Base-by-base conservation (phyloP, 2,113 vertebrate species). In the Mus pahari region DNA sequence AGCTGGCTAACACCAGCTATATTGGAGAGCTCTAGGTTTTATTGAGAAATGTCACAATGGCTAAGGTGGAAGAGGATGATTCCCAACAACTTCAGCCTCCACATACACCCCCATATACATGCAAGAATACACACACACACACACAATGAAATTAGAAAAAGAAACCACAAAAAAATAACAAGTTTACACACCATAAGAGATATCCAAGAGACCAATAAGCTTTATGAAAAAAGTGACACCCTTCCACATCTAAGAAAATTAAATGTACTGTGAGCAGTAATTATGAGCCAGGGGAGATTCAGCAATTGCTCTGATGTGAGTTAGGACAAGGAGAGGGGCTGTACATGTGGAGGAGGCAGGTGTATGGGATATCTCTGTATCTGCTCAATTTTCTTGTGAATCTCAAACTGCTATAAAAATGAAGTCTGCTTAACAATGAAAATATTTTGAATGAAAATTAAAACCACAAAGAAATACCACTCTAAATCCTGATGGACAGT, bases 141-240 rank as follows among this genome's bases (percentile, higher is more conserved):
- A 75, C 53, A n/a, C 20, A 58, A n/a, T 26, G 5, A 82, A 66
- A 7, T 55, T 7, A 78, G 73, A 26, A 81, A 53, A 91, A 73
- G 83, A 73, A 9, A 95, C 62, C 82, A 60, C 53, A 94, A 78
- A 3, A 89, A 94, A 31, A 92, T 71, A 13, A 22, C 91, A 33
- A 95, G 64, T 26, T 87, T 17, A 68, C 17, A 93, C 17, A 11
- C 33, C 20, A 86, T 14, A 74, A 64, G 36, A 86, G 53, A 92
- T 53, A 91, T 20, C n/a, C 73, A 91, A 96, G 97, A 86, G 50
- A 7, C 60, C 39, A 97, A 45, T 64, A 78, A 90, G 86, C n/a
- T 84, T 64, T 28, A 91, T 36, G 22, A 50, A 81, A 81, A 89
- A 95, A 48, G 20, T 16, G 6, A 24, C 55, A 91, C 17, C 78